Evolutionary conservation across 2,797 vertebrate species (phyloP), one percentile per base, ranked within the genome.

Genomic region (Coranthus polyacanthus): DNA sequence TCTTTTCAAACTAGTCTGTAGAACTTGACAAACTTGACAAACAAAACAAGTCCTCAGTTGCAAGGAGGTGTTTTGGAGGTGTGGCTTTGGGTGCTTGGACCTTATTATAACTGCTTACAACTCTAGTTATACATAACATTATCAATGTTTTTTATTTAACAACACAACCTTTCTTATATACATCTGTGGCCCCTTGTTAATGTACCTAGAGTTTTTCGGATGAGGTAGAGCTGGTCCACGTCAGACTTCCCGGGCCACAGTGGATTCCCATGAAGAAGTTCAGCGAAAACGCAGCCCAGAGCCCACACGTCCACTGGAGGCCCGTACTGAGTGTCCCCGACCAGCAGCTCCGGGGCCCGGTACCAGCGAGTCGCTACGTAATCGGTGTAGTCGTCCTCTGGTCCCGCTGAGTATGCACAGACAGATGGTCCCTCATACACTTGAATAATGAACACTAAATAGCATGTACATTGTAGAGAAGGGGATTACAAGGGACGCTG

Each of bases 351-450:
- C 0, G 96, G 96, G 56, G 95, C 95, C 20, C 95, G 91, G 89
- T 97, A 97, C 96, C 95, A 97, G 13, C 96, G 94, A 0, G 96
- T 96, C 0, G 96, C 95, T 6, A 97, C 95, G 0, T 97, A 96
- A 82, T 96, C 95, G 0, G 96, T 96, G 89, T 96, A 96, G 86
- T 95, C 93, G 13, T 96, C 96, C 59, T 96, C 95, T 5, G 95
- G 96, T 32, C 95, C 95, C 13, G 94, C 91, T 95, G 77, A 69
- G 69, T 4, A 17, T 2, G 66, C 45, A 82, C 41, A 75, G 6
- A 63, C 21, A 61, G 22, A 79, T 2, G 44, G 45, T 60, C 58
- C 51, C 29, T 20, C 18, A 43, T 32, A 3, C 53, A 41, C 63
- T 60, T 84, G 26, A 80, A 81, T 79, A 78, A 68, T 87, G 59